Evolutionary conservation across 2,888 invertebrate species (phyloP), one percentile per base, ranked within the genome.

Genomic region (Drosophila formosana): DNA sequence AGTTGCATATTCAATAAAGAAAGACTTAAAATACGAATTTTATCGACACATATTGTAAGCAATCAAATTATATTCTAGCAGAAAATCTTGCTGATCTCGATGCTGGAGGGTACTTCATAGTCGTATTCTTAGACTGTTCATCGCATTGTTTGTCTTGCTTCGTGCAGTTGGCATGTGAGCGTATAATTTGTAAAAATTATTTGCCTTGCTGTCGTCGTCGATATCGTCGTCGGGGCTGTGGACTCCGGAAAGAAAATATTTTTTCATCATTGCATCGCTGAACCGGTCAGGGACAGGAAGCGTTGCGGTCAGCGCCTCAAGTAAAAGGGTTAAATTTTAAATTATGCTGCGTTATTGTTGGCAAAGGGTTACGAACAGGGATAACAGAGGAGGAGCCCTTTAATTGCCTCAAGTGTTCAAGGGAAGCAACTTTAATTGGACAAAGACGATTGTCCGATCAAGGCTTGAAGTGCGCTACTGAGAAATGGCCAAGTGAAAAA

Each of bases 141-240:
- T 13, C 63, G 57, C 57, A 46, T 50, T 86, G 66, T 86, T 83
- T 81, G 80, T 70, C 62, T 72, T 82, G 67, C 70, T 66, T 67
- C 51, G 69, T 66, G 55, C 76, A 73, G 78, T 78, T 82, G 78
- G 73, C 87, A 83, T 83, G 83, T 81, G 83, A 83, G 87, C 75
- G 79, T 73, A 86, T 86, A 83, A 86, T 86, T 83, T 83, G 81
- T 83, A 81, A 83, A 83, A 83, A 83, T 81, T 86, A 86, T 86
- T 83, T 83, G 87, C 81, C 69, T 69, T 81, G 77, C 83, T 75
- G 76, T 80, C 75, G 80, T 71, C 78, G 60, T 69, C 62, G 41
- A 13, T 55, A 43, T 65, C 70, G 55, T 46, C 53, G 68, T 63
- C 66, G 49, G 53, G 41, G 46, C 41, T 41, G 26, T 28, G 56